Base-by-base conservation (phyloP, 1,140 invertebrate genomes). In the Dryas iulia region DNA sequence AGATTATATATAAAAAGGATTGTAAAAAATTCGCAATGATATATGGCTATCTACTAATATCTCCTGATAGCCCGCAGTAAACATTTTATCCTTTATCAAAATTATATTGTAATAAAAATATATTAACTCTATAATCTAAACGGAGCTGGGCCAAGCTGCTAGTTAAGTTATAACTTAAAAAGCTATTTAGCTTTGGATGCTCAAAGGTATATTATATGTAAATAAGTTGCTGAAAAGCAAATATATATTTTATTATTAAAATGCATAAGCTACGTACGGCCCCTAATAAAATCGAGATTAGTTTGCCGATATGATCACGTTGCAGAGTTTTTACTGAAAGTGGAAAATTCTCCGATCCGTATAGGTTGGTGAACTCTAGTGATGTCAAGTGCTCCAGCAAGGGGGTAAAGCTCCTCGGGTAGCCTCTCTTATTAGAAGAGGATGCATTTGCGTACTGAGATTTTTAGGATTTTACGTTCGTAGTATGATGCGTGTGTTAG, bases 331-430 rank as follows among this genome's bases (percentile, higher is more conserved):
- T 26, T 53, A 56, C 18, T 30, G 10, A 64, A 54, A 54, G 30
- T 65, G 35, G 56, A 70, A 64, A 61, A 56, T 60, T 66, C 35
- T 63, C 18, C 62, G 52, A 66, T 71, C 69, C 35, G 69, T 52
- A 62, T 54, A 61, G 69, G 69, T 71, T 71, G 63, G 21, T 65
- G 69, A 63, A 66, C 69, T 61, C 47, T 54, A 71, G 69, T 30
- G 58, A 57, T 71, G 69, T 71, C 69, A 71, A 71, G 69, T 71
- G 69, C 56, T 58, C 31, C 61, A 70, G 68, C 69, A 65, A 71
- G 57, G 69, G 62, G 69, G 57, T 61, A 68, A 68, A 59, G 59
- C 58, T 65, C 62, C 35, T 47, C 39, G 14, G 35, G 35, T 47
- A 70, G 59, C 62, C 62, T 53, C 67, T 60, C 63, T 31, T 63